phyloP scores from a whole-genome alignment of 2,888 invertebrate genomes.

The Odontocerum albicorne region DNA sequence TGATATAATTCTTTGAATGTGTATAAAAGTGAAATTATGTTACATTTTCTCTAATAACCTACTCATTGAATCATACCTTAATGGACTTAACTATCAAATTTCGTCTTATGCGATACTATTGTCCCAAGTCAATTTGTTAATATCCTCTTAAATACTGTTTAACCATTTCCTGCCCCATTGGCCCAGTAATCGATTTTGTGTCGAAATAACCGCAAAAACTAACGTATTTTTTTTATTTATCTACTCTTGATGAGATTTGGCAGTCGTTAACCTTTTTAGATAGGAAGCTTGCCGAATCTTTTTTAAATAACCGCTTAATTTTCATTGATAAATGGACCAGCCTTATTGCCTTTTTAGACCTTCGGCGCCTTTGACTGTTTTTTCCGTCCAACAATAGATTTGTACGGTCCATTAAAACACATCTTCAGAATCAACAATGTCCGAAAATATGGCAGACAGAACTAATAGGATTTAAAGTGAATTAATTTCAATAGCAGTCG shows the following conservation, averaged over 20 bases:
- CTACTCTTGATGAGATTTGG: constrained; percentile 22
- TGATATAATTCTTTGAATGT: no score
- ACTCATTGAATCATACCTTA: no score
- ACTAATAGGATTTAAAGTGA: constrained; percentile 7
- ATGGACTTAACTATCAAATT: no score
- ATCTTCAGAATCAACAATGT: constrained; percentile 20
- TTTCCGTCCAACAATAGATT: constrained; percentile 15
- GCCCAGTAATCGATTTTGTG: constrained; percentile 11
- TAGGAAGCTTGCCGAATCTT: constrained; percentile 34
- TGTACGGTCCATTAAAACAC: constrained; percentile 21
- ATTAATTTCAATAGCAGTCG: constrained; percentile 2
- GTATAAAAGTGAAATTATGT: no score
- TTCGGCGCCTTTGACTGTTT: constrained; percentile 4
- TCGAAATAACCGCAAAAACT: constrained; percentile 13
- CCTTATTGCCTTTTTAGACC: constrained; percentile 18
- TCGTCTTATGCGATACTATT: no score
- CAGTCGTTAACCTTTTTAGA: constrained; percentile 30
- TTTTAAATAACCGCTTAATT: constrained; percentile 36
- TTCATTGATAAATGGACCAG: constrained; percentile 36
- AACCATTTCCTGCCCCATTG: constrained; percentile 21
- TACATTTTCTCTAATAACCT: no score
- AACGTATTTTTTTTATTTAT: constrained; percentile 19
- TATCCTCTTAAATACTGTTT: constrained; percentile 10
- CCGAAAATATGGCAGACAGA: constrained; percentile 6
- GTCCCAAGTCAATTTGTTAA: constrained; percentile 9